phyloP scores from a whole-genome alignment of 1,140 invertebrate species.

The Protaetia brevitarsis region DNA sequence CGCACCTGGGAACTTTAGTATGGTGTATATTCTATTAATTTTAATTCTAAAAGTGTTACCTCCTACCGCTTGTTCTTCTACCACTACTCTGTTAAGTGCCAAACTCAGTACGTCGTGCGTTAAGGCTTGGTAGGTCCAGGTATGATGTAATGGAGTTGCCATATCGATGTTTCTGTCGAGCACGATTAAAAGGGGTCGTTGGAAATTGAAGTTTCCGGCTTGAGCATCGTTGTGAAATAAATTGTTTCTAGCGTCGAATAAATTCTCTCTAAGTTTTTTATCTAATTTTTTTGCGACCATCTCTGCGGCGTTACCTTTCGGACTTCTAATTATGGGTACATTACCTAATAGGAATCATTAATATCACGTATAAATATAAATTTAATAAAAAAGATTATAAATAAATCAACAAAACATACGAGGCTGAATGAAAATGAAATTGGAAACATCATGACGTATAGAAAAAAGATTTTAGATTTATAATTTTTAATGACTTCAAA shows the following conservation, averaged over 20 bases:
- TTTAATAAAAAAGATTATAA: too few relatives aligned
- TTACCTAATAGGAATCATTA: too few relatives aligned
- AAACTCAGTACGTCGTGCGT: slow-evolving; percentile 93
- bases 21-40: background rate
- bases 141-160: slow-evolving; percentile 96
- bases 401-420: too few relatives aligned
- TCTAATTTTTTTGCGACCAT: slow-evolving; percentile 97
- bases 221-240: slow-evolving; percentile 86
- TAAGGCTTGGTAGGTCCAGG: slow-evolving; percentile 98
- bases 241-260: slow-evolving; percentile 95
- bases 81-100: slow-evolving; percentile 80
- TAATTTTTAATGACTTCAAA: too few relatives aligned
- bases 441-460: too few relatives aligned
- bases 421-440: too few relatives aligned
- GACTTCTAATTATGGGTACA: slow-evolving; percentile 93
- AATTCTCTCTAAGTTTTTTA: slow-evolving; percentile 95
- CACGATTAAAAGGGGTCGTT: slow-evolving; percentile 87
- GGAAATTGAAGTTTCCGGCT: slow-evolving; percentile 80
- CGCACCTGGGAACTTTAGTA: slow-evolving; percentile 50
- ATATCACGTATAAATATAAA: too few relatives aligned
- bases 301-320: slow-evolving; percentile 95
- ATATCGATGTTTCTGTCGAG: slow-evolving; percentile 95
- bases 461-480: too few relatives aligned
- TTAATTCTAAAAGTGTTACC: slow-evolving; percentile 27
- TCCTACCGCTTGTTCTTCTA: slow-evolving; percentile 64